Percentiles rank a stretch among this genome's conserved stretches.
phyloP scores from a whole-genome alignment of 1,140 invertebrate species.

The Gryon sp. region DNA sequence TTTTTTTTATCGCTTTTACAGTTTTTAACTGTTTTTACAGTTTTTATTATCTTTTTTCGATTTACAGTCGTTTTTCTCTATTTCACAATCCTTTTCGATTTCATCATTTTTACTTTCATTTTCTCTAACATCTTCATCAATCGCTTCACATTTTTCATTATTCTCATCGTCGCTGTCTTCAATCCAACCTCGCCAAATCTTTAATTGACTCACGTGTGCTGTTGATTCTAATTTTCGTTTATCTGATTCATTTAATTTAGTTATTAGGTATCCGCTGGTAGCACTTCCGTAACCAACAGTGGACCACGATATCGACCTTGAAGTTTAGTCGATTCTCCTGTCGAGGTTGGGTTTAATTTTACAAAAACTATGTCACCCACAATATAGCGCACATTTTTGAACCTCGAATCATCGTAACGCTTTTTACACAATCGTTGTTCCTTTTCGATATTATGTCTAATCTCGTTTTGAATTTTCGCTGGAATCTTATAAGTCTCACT shows the following conservation, averaged over 20 bases:
- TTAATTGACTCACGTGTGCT: conserved; percentile 20
- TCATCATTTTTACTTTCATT: not conserved
- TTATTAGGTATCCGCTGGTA: conserved; percentile 31
- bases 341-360: conserved; percentile 4
- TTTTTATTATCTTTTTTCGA: too few relatives aligned
- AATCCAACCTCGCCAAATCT: conserved; percentile 29
- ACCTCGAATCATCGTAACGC: conserved; percentile 8
- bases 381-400: conserved; percentile 10
- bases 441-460: conserved; percentile 20
- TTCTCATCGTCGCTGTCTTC: conserved; percentile 10
- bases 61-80: not conserved
- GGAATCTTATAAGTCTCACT: conserved; percentile 7
- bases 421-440: conserved; percentile 17
- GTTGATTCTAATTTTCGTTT: conserved; percentile 2
- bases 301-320: conserved; percentile 16
- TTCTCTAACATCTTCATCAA: not conserved
- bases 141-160: not conserved
- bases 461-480: conserved; percentile 13
- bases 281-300: not conserved
- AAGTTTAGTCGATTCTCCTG: conserved; percentile 22
- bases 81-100: not conserved
- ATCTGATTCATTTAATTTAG: conserved; percentile 3
- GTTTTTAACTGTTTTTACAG: too few relatives aligned
- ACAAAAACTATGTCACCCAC: conserved; percentile 24
- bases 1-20: too few relatives aligned